Evolutionary conservation across 2,888 invertebrate genomes (phyloP), one percentile per base, ranked within the genome.

Genomic region (Synanthedon myopaeformis): DNA sequence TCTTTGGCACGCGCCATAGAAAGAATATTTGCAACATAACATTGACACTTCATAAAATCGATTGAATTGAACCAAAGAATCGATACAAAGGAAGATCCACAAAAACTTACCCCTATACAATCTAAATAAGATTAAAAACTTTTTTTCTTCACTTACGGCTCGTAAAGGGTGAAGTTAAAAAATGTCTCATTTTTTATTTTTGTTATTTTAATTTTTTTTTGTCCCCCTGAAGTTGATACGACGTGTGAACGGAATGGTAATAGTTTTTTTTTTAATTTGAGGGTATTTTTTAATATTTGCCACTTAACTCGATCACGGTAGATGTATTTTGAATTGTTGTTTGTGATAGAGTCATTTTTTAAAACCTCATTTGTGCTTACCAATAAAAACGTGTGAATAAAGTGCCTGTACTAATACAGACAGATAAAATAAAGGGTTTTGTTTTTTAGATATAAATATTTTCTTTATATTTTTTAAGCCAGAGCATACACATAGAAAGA

Each of bases 281-380:
- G 61, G 57, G 53, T n/a, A 57, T 55, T 62, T 65, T 67, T 69
- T 72, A 65, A 61, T 64, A 59, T 67, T 69, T 66, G 64, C 70
- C 72, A 75, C 76, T 74, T 75, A 76, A 74, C 72, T 75, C 66
- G 56, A 64, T 69, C 58, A 72, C 70, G 74, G 71, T 72, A 69
- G 68, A 70, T 71, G 63, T 65, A 65, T 67, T 73, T 70, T 66
- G 63, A 72, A 77, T 72, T 59, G 59, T 60, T 68, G 70, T 70
- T 70, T 72, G 59, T 59, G 66, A 65, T 67, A 55, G 57, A 63
- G 61, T 61, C 57, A 57, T 61, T 69, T 70, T 72, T 71, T 70
- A 28, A 51, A 14, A 17, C 59, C 52, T 56, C 42, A 41, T 53
- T 23, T 49, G 35, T 52, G 54, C 61, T 67, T 55, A 45, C 23